Percentiles rank a stretch among this genome's conserved stretches.
Evolutionary conservation across 2,888 invertebrate genomes (phyloP).

Genomic region (Hyles lineata): DNA sequence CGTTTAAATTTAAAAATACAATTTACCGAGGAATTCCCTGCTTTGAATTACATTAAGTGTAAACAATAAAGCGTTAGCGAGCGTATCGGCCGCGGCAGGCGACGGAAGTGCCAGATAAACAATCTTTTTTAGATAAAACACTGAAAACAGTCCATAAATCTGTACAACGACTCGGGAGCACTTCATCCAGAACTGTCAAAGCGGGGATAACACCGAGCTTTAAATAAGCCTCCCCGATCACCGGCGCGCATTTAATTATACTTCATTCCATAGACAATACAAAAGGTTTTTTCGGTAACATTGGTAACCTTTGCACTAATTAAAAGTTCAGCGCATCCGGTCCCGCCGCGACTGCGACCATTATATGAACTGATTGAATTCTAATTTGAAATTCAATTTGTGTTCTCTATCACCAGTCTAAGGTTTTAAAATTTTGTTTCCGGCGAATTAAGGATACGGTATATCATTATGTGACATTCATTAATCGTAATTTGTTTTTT

Average conservation of each 20-base stretch:
- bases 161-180: conserved; percentile 64
- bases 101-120: conserved; percentile 84
- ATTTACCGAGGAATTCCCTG: conserved; percentile 82
- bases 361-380: conserved; percentile 73
- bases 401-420: conserved; percentile 65
- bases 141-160: conserved; percentile 81
- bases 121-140: conserved; percentile 83
- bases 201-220: conserved; percentile 48
- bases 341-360: conserved; percentile 61
- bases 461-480: conserved; percentile 61
- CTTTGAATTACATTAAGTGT: conserved; percentile 84
- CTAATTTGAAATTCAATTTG: conserved; percentile 77
- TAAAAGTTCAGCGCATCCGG: conserved; percentile 76
- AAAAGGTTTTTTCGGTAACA: conserved; percentile 61
- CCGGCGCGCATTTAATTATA: conserved; percentile 53
- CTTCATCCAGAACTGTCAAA: conserved; percentile 74
- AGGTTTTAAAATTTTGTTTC: conserved; percentile 70
- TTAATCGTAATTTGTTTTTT: conserved; percentile 63
- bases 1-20: conserved; percentile 80
- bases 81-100: conserved; percentile 80
- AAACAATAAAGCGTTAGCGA: conserved; percentile 82
- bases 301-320: conserved; percentile 78
- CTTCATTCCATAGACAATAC: conserved; percentile 50
- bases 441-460: conserved; percentile 66
- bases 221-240: conserved; percentile 50